Conservation (phyloP, 2,888 invertebrate genomes). For the Hylaea fasciaria region DNA sequence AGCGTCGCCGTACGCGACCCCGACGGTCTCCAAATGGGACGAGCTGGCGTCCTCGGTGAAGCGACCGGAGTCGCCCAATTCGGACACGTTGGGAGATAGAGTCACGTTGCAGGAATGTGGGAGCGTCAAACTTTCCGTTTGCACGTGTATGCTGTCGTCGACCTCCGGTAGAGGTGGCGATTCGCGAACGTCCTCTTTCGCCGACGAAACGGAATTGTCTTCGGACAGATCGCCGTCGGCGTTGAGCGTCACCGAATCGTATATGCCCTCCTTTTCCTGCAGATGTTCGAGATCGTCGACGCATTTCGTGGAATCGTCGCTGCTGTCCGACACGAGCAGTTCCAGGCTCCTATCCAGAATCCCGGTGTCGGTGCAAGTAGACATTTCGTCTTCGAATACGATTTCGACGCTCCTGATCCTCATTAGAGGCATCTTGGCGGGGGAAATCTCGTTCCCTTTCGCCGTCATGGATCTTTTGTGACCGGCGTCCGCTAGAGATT, state of each 20-base stretch:
- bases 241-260: slow-evolving; percentile 73
- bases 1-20: slow-evolving; percentile 69
- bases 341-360: slow-evolving; percentile 71
- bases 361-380: slow-evolving; percentile 72
- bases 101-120: slow-evolving; percentile 58
- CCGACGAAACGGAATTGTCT: slow-evolving; percentile 64
- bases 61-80: slow-evolving; percentile 74
- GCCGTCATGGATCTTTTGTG: slow-evolving; percentile 65
- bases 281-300: slow-evolving; percentile 72
- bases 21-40: slow-evolving; percentile 64
- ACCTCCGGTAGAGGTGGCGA: slow-evolving; percentile 48
- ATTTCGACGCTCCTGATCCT: slow-evolving; percentile 80
- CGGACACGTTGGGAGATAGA: slow-evolving; percentile 68
- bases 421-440: slow-evolving; percentile 77
- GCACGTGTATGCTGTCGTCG: slow-evolving; percentile 54
- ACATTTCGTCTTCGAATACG: slow-evolving; percentile 80
- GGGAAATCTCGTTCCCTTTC: slow-evolving; percentile 75
- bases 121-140: slow-evolving; percentile 56
- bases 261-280: slow-evolving; percentile 59
- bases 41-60: slow-evolving; percentile 76
- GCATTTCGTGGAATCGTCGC: slow-evolving; percentile 79
- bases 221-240: slow-evolving; percentile 75
- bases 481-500: slow-evolving; percentile 58
- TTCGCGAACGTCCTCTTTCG: slow-evolving; percentile 53
- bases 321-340: slow-evolving; percentile 67